Percentiles rank a stretch among this genome's conserved stretches.
These are phyloP conservation scores for Phrynocephalus vlangalii DNA, from an alignment of 2,797 vertebrate genomes.

Conservation along the genomic window DNA sequence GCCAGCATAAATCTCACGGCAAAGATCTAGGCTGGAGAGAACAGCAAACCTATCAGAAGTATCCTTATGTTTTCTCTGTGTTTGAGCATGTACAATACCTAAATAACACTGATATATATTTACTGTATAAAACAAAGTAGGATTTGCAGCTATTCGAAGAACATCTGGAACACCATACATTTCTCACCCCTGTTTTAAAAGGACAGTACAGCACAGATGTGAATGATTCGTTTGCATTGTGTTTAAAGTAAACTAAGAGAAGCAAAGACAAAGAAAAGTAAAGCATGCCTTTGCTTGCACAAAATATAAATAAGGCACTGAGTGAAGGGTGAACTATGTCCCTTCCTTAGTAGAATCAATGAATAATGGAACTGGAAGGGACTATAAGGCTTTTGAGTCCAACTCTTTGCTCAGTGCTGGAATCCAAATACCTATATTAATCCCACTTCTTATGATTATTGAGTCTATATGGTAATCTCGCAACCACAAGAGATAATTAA, in stretches of 20 bases:
- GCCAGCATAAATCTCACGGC: background rate
- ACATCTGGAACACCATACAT: background rate
- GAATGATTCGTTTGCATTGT: background rate
- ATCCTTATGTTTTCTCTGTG: background rate
- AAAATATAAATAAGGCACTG: no score
- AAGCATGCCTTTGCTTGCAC: background rate
- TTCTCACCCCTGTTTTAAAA: background rate
- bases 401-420: no score
- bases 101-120: background rate
- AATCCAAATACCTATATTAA: background rate
- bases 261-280: background rate
- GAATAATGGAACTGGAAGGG: no score
- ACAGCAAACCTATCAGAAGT: no score
- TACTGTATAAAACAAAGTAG: background rate
- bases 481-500: conserved; percentile 4
- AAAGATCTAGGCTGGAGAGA: background rate
- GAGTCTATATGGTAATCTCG: background rate
- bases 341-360: background rate
- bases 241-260: background rate
- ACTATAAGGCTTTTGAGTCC: no score
- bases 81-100: background rate
- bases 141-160: background rate
- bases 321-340: background rate
- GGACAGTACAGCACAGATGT: background rate
- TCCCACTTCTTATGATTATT: background rate